These are phyloP conservation scores for Caenorhabditis briggsae DNA, from an alignment of 1,140 invertebrate genomes.

Conservation along the genomic window DNA sequence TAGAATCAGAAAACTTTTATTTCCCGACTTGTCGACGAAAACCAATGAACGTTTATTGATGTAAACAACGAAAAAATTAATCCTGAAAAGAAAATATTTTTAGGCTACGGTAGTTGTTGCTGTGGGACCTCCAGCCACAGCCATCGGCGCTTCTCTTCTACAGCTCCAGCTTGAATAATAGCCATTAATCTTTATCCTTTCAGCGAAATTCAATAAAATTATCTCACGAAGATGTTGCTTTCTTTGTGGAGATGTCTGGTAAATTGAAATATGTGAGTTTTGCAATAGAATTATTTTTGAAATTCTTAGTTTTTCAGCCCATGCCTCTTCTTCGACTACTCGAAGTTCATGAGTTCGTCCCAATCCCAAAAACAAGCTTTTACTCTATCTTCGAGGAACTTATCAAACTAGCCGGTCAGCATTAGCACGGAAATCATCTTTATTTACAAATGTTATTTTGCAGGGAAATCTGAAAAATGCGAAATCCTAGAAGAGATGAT, in stretches of 20 bases:
- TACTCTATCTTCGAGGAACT: slow-evolving; percentile 26
- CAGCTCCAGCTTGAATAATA: no score
- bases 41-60: no score
- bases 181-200: neutral
- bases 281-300: no score
- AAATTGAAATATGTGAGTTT: slow-evolving; percentile 34
- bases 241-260: neutral
- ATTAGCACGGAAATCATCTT: no score
- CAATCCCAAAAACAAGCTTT: neutral
- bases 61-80: no score
- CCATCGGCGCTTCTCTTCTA: no score
- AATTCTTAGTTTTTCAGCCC: neutral
- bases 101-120: no score
- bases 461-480: slow-evolving; percentile 18
- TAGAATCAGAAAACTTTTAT: no score
- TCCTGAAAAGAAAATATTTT: no score
- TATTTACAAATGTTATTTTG: no score
- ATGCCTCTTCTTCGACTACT: slow-evolving; percentile 5
- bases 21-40: no score
- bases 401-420: slow-evolving; percentile 13
- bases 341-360: slow-evolving; percentile 17
- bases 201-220: slow-evolving; percentile 11
- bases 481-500: slow-evolving; percentile 36
- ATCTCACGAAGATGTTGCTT: neutral
- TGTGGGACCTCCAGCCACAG: no score